Conservation (phyloP, 2,888 invertebrate genomes). For the Cheilosia scutellata region DNA sequence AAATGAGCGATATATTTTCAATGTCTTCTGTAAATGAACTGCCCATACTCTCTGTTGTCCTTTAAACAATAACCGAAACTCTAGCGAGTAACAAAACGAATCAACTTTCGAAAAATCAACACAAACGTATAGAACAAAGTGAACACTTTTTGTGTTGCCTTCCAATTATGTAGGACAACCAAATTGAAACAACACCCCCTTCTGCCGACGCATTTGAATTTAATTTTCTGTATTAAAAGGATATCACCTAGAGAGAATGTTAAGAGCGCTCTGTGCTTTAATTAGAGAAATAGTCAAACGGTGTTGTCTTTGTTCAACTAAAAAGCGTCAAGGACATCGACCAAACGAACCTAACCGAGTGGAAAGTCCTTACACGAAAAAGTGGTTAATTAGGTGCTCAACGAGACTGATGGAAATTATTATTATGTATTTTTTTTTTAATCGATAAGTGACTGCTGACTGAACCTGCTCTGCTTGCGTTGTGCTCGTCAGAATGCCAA, state of each 20-base stretch:
- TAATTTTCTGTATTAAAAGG: conserved; percentile 41
- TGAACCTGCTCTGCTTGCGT: background rate
- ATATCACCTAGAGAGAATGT: conserved; percentile 15
- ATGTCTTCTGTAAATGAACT: background rate
- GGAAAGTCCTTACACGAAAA: conserved; percentile 27
- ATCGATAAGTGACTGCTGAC: too few species aligned
- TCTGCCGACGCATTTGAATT: conserved; percentile 8
- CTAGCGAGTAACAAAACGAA: conserved; percentile 42
- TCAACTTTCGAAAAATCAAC: conserved; percentile 49
- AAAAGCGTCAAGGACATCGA: conserved; percentile 38
- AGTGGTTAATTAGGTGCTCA: conserved; percentile 58
- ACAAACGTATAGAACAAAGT: conserved; percentile 20
- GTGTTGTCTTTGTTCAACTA: conserved; percentile 14
- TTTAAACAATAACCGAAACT: conserved; percentile 1
- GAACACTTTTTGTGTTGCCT: conserved; percentile 20
- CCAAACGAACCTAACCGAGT: conserved; percentile 1
- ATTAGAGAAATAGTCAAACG: conserved; percentile 51
- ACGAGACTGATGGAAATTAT: conserved; percentile 15
- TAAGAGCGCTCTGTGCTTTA: conserved; percentile 30
- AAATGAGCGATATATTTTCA: too few species aligned
- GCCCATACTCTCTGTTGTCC: background rate
- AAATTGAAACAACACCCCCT: conserved; percentile 4
- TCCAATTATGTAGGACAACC: conserved; percentile 18
- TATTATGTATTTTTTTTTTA: background rate
- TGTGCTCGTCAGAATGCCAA: conserved; percentile 1